Evolutionary conservation across 2,113 vertebrate genomes (phyloP).

Genomic region (Pituophis catenifer): DNA sequence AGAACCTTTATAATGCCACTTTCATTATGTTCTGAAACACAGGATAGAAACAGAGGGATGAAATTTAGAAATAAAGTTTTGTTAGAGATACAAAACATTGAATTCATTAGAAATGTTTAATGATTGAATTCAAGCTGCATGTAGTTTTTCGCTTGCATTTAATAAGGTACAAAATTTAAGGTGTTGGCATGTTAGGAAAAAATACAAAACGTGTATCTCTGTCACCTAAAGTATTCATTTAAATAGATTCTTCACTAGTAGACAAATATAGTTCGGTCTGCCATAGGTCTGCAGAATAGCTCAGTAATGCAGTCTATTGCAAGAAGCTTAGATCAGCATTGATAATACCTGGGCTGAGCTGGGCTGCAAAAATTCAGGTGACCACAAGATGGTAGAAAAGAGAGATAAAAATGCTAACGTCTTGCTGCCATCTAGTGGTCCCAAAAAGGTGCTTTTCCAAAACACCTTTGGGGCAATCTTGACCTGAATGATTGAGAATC

Average conservation of each 20-base stretch:
- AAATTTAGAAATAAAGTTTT: background rate
- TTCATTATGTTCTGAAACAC: background rate
- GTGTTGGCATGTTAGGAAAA: background rate
- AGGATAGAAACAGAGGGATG: background rate
- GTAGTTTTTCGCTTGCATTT: background rate
- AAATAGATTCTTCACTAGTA: background rate
- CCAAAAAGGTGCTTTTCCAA: background rate
- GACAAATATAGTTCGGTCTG: background rate
- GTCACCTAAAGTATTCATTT: background rate
- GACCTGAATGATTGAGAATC: background rate
- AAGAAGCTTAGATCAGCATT: background rate
- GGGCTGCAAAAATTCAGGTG: background rate
- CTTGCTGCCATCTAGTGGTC: background rate
- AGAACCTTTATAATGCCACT: background rate
- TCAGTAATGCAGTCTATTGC: background rate
- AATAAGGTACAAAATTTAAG: background rate
- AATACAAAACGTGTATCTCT: background rate
- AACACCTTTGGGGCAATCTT: background rate
- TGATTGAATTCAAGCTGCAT: background rate
- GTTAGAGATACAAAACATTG: background rate
- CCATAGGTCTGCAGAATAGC: background rate
- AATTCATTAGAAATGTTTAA: background rate
- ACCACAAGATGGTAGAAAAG: background rate
- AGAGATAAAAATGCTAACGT: background rate
- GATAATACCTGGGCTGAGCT: background rate